Percentiles rank a stretch among this genome's conserved stretches.
Conservation (phyloP, 2,888 invertebrate species). For the Cheilosia variabilis region DNA sequence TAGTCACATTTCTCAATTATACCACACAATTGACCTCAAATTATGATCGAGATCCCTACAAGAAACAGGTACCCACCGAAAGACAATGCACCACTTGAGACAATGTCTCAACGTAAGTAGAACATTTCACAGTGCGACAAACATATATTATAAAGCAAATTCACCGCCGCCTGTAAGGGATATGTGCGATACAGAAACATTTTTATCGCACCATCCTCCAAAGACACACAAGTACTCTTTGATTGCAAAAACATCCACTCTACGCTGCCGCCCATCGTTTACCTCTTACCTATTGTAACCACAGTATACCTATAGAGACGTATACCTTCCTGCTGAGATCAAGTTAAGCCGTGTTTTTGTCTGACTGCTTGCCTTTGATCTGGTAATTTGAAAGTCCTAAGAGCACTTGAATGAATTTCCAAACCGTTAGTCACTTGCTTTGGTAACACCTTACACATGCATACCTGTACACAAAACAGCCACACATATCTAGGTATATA, state of each 20-base stretch:
- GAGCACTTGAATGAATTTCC: conserved; percentile 41
- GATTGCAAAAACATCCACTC: conserved; percentile 23
- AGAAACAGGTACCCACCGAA: neutral
- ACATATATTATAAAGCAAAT: neutral
- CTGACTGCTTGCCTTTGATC: conserved; percentile 64
- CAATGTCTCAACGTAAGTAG: conserved; percentile 10
- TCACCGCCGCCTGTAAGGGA: neutral
- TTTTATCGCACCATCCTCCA: conserved; percentile 3
- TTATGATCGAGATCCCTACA: neutral
- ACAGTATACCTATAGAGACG: conserved; percentile 15
- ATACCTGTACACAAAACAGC: neutral
- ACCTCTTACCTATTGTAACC: conserved; percentile 42
- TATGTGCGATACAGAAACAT: neutral
- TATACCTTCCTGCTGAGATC: conserved; percentile 61
- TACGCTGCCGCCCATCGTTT: conserved; percentile 41
- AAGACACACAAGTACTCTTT: conserved; percentile 2
- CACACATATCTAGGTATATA: neutral
- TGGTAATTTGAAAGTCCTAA: conserved; percentile 35
- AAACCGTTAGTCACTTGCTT: conserved; percentile 58
- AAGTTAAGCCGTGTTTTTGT: conserved; percentile 68
- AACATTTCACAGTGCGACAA: neutral
- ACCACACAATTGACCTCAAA: neutral
- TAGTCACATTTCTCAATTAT: neutral
- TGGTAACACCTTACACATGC: conserved; percentile 37
- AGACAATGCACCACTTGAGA: conserved; percentile 33